Evolutionary conservation across 1,140 invertebrate genomes (phyloP), one percentile per base, ranked within the genome.

Genomic region (Pachypsylla venusta): DNA sequence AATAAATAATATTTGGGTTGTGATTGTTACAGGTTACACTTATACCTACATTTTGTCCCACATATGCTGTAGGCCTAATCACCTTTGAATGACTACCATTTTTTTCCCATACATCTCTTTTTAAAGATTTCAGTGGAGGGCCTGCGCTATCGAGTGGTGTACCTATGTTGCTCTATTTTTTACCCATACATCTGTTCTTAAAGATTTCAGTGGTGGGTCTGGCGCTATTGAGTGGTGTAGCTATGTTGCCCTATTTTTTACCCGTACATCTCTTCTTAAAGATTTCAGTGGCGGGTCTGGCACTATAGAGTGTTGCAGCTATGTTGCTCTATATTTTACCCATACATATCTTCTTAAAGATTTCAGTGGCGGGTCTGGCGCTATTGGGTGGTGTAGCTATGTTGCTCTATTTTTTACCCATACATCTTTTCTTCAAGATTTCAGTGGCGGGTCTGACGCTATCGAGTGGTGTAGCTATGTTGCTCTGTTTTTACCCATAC

Each of bases 321-420:
- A 74, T 85, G 22, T 82, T 81, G n/a, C 74, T 88, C 58, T 86
- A 85, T 70, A 84, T 81, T 66, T 84, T 87, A 14, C n/a, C n/a
- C n/a, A 12, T 35, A 12, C 10, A 35, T 35, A 10, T n/a, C n/a
- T 10, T 19, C 22, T 16, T 53, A 7, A 19, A 7, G 5, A 7
- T 76, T 74, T 26, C 71, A 84, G 83, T 86, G 61, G 77, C 84
- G 67, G n/a, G n/a, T n/a, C n/a, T n/a, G n/a, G n/a, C n/a, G n/a
- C n/a, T n/a, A n/a, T n/a, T n/a, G n/a, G n/a, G n/a, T n/a, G n/a
- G n/a, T n/a, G n/a, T n/a, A n/a, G n/a, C n/a, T n/a, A n/a, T n/a
- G n/a, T n/a, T n/a, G n/a, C n/a, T n/a, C n/a, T n/a, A n/a, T n/a
- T n/a, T n/a, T n/a, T n/a, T n/a, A n/a, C n/a, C 30, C 30, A 12